Evolutionary conservation across 2,797 vertebrate genomes (phyloP).

Genomic region (Gouania willdenowi): DNA sequence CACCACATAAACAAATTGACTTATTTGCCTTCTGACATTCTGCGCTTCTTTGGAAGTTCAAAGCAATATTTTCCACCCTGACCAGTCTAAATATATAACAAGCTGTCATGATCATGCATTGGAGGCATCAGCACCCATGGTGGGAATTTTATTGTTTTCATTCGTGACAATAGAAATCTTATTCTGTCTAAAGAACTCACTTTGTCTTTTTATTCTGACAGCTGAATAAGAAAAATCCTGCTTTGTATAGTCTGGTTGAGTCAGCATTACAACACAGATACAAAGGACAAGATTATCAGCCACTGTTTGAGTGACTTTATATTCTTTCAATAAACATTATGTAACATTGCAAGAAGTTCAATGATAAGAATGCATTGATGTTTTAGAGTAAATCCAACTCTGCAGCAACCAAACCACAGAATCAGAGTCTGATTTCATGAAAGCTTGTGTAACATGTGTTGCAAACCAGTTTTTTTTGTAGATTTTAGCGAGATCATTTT

Average conservation of each 20-base stretch:
- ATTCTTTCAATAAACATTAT: slow-evolving; percentile 27
- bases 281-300: slow-evolving; percentile 23
- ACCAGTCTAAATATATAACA: slow-evolving; percentile 8
- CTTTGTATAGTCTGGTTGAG: no score
- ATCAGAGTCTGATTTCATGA: slow-evolving; percentile 23
- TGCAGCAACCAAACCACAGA: slow-evolving; percentile 32
- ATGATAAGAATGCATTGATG: slow-evolving; percentile 38
- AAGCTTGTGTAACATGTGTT: slow-evolving; percentile 26
- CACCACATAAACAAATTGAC: no score
- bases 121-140: no score
- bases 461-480: not conserved
- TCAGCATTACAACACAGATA: slow-evolving; percentile 11
- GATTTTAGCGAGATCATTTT: not conserved
- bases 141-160: no score
- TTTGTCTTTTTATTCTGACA: no score
- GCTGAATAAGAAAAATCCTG: no score
- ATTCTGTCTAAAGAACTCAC: no score
- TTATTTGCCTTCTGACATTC: not conserved
- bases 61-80: slow-evolving; percentile 7
- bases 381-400: not conserved
- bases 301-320: slow-evolving; percentile 2
- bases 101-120: slow-evolving; percentile 1
- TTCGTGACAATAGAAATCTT: no score
- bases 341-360: slow-evolving; percentile 14
- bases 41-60: not conserved